Percentiles rank a stretch among this genome's conserved stretches.
These are phyloP conservation scores for Drosophila orosa DNA, from an alignment of 1,140 invertebrate species.

Conservation along the genomic window DNA sequence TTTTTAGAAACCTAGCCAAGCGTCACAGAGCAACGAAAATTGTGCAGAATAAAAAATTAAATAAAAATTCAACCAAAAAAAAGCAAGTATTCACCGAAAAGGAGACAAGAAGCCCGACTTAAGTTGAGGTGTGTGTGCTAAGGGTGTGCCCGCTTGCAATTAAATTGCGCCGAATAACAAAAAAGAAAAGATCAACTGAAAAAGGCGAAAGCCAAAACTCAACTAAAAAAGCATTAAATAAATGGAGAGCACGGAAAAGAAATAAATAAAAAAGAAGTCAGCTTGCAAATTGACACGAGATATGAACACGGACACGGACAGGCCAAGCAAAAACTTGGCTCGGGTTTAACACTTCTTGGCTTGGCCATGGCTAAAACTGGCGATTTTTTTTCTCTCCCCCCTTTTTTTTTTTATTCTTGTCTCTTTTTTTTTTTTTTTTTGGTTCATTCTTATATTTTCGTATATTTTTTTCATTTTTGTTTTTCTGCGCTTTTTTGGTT, in stretches of 20 bases:
- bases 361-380: conserved; percentile 45
- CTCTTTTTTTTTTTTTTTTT: conserved; percentile 19
- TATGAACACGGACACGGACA: conserved; percentile 75
- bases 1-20: conserved; percentile 71
- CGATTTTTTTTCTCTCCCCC: conserved; percentile 6
- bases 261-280: conserved; percentile 63
- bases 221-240: conserved; percentile 74
- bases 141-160: conserved; percentile 73
- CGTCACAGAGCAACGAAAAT: conserved; percentile 51
- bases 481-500: conserved; percentile 24
- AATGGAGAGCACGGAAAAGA: conserved; percentile 46
- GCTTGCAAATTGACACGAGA: conserved; percentile 81
- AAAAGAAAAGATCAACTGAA: conserved; percentile 40
- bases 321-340: conserved; percentile 68
- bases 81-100: conserved; percentile 5
- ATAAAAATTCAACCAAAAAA: conserved; percentile 1
- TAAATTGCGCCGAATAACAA: conserved; percentile 65
- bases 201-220: conserved; percentile 57
- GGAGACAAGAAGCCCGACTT: conserved; percentile 31
- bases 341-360: conserved; percentile 79
- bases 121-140: conserved; percentile 62
- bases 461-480: not conserved
- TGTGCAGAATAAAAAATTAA: conserved; percentile 8
- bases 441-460: conserved; percentile 18
- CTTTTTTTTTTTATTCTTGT: conserved; percentile 22